phyloP scores from a whole-genome alignment of 1,140 invertebrate genomes.

The Aporrectodea caliginosa region DNA sequence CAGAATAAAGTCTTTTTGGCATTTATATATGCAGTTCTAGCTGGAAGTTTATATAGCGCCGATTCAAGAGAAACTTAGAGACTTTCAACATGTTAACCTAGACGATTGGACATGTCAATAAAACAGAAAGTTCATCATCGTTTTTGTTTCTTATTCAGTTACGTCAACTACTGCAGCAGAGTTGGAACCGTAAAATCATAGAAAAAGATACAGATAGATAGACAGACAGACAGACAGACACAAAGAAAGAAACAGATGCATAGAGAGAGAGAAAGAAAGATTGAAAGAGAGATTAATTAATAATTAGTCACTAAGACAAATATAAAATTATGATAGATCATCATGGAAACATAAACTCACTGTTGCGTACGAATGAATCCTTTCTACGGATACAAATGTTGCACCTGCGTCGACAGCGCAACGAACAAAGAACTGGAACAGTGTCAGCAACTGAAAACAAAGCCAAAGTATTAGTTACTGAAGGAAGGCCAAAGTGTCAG shows the following conservation, averaged over 20 bases:
- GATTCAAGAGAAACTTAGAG: background rate
- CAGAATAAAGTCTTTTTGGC: background rate
- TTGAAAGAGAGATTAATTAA: constrained; percentile 23
- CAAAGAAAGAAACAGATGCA: background rate
- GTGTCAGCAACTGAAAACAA: constrained; percentile 61
- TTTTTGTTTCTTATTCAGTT: too few relatives aligned
- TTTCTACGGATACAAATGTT: constrained; percentile 65
- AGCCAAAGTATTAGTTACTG: constrained; percentile 8
- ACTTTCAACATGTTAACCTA: background rate
- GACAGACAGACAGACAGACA: background rate
- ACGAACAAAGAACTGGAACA: constrained; percentile 67
- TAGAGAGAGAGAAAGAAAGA: constrained; percentile 8
- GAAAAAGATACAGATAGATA: background rate
- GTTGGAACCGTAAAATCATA: constrained; percentile 1
- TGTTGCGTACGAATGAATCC: constrained; percentile 59
- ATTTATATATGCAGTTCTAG: background rate
- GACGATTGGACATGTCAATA: background rate
- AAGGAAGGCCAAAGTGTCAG: constrained; percentile 68
- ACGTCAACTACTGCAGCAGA: too few relatives aligned
- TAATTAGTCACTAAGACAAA: background rate
- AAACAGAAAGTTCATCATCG: background rate
- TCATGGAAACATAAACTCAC: constrained; percentile 37
- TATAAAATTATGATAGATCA: background rate
- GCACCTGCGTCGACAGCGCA: constrained; percentile 65
- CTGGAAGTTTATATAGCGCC: background rate